Evolutionary conservation across 2,888 invertebrate genomes (phyloP), one percentile per base, ranked within the genome.

Genomic region (Nyleta sp.): DNA sequence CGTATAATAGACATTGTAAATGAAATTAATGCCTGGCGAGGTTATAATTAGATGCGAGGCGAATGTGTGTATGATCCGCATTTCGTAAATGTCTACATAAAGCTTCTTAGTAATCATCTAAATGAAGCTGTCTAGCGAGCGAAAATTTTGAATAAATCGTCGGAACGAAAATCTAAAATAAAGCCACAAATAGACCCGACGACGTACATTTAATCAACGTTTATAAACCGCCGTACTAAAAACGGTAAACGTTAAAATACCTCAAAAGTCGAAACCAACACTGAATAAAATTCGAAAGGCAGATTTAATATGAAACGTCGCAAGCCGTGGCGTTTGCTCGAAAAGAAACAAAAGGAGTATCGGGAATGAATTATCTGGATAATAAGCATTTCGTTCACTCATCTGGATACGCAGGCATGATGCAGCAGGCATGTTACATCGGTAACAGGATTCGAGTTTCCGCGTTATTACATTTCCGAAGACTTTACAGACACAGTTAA

Each of bases 381-480:
- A 57, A 57, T 65, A 59, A 65, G 57, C 57, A 48, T 55, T 64
- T 53, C 48, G 62, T 38, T 64, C 35, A 50, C 13, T 71, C 62
- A 38, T 71, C 62, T 44, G 60, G 28, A 62, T 53, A 55, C 46
- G 17, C 40, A 64, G 33, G 53, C 48, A 55, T 48, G 44, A 72
- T 28, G 48, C 31, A 55, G 24, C 31, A 48, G 50, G 33, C 40
- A 65, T 50, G 33, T 24, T 24, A 24, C 35, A 18, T 28, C 18
- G 24, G 46, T 65, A 65, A 73, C 48, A 48, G 33, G 42, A 73
- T 73, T 64, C 33, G 7, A 57, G 13, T 65, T 65, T 73, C 50
- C 24, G 18, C 28, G 4, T 48, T 33, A 65, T 59, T 65, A 55
- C 65, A 22, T 50, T 55, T 48, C 33, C 57, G 64, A 72, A 55